A percentile compares a stretch with the other conserved stretches of the same genome.
Conservation (phyloP, 2,888 invertebrate genomes). For the Apodemia mormo region DNA sequence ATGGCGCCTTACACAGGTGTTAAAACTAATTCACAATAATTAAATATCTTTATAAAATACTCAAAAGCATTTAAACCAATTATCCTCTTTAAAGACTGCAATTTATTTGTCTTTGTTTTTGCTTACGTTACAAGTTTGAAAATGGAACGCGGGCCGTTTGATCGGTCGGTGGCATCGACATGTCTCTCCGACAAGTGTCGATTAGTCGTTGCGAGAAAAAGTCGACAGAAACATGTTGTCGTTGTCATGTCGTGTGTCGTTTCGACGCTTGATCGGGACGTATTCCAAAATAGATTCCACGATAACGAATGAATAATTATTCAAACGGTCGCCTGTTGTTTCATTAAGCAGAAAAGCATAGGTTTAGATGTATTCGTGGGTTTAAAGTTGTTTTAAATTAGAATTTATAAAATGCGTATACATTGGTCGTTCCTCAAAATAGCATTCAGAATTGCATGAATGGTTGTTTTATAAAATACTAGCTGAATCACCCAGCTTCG, state of each 20-base stretch:
- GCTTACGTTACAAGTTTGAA: conserved; percentile 19
- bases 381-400: conserved; percentile 9
- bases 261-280: conserved; percentile 46
- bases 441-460: not conserved
- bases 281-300: conserved; percentile 53
- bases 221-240: conserved; percentile 61
- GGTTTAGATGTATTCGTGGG: conserved; percentile 13
- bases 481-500: too few relatives aligned
- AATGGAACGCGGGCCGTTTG: conserved; percentile 50
- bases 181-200: conserved; percentile 52
- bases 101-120: conserved; percentile 9
- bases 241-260: conserved; percentile 55
- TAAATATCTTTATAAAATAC: not conserved
- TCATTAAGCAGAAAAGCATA: conserved; percentile 29
- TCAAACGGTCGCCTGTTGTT: conserved; percentile 42
- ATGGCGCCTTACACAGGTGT: too few relatives aligned
- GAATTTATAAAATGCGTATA: not conserved
- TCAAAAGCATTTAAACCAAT: conserved; percentile 10
- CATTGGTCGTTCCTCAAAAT: not conserved
- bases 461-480: too few relatives aligned
- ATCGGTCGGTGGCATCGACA: conserved; percentile 48
- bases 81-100: conserved; percentile 27
- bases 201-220: conserved; percentile 65
- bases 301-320: conserved; percentile 70
- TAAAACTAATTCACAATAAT: too few relatives aligned